Percentiles rank a stretch among this genome's conserved stretches.
Conservation (phyloP, 2,888 invertebrate genomes). For the Lamellibrachia columna region DNA sequence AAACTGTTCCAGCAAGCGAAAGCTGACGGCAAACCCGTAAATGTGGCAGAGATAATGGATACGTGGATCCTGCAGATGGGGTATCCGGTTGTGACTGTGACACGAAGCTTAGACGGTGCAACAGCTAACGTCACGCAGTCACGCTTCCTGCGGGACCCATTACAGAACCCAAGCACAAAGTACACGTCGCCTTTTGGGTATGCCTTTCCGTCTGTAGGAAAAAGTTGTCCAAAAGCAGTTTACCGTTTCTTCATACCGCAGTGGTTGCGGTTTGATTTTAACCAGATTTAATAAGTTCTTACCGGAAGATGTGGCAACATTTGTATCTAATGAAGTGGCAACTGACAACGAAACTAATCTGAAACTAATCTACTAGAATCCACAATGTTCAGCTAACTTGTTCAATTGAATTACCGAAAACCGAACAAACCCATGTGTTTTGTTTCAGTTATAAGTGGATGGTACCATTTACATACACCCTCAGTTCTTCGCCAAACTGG, state of each 20-base stretch:
- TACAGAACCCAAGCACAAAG: neutral
- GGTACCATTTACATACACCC: conserved; percentile 45
- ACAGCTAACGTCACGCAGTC: neutral
- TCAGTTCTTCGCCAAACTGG: conserved; percentile 31
- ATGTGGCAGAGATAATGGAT: conserved; percentile 54
- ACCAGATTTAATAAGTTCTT: too few relatives aligned
- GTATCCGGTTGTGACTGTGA: conserved; percentile 51
- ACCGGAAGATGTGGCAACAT: too few relatives aligned
- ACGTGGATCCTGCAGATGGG: conserved; percentile 63
- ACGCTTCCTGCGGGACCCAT: neutral
- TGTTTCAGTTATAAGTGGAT: conserved; percentile 49
- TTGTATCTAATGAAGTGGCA: neutral
- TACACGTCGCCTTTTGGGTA: neutral
- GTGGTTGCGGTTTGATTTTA: neutral
- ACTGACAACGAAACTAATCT: neutral
- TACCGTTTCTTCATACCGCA: neutral
- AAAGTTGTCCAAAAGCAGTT: neutral
- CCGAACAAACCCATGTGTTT: neutral
- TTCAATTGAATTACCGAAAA: neutral
- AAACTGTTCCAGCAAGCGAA: conserved; percentile 73
- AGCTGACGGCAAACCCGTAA: neutral
- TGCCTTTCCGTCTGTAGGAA: neutral
- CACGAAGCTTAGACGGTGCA: neutral
- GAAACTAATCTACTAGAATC: neutral
- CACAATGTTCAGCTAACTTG: neutral